Evolutionary conservation across 2,113 vertebrate genomes (phyloP).

Genomic region (Toxotes jaculatrix): DNA sequence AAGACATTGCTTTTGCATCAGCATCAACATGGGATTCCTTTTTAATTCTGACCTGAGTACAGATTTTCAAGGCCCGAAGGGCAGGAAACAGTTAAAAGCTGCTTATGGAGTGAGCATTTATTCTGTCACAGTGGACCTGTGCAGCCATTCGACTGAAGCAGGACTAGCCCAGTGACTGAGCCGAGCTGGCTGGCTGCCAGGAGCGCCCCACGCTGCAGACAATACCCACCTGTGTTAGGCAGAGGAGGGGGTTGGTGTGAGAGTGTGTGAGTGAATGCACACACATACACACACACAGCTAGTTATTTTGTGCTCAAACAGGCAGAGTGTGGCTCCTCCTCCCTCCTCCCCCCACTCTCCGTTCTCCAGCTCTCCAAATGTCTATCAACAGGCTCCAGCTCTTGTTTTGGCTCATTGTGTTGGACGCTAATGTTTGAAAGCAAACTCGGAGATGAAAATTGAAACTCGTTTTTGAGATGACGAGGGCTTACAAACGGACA

Average conservation of each 20-base stretch:
- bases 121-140: slow-evolving; percentile 55
- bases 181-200: slow-evolving; percentile 73
- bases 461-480: slow-evolving; percentile 40
- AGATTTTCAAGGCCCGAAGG: slow-evolving; percentile 28
- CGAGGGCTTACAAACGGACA: slow-evolving; percentile 24
- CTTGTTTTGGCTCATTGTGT: slow-evolving; percentile 70
- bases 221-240: slow-evolving; percentile 82
- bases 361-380: slow-evolving; percentile 52
- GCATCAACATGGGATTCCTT: background rate
- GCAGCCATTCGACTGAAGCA: slow-evolving; percentile 65
- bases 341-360: background rate
- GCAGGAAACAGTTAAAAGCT: slow-evolving; percentile 68
- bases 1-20: background rate
- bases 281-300: slow-evolving; percentile 25
- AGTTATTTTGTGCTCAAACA: slow-evolving; percentile 62
- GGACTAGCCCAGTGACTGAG: slow-evolving; percentile 73
- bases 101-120: slow-evolving; percentile 44
- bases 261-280: slow-evolving; percentile 7
- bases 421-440: slow-evolving; percentile 56
- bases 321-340: slow-evolving; percentile 52
- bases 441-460: slow-evolving; percentile 51
- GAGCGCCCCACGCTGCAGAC: slow-evolving; percentile 72
- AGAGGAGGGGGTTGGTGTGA: slow-evolving; percentile 51
- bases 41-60: background rate
- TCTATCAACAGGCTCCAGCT: slow-evolving; percentile 70